Evolutionary conservation across 53 echinoderm and acorn worm genomes (phyloP).

Genomic region (Henricia sp.): DNA sequence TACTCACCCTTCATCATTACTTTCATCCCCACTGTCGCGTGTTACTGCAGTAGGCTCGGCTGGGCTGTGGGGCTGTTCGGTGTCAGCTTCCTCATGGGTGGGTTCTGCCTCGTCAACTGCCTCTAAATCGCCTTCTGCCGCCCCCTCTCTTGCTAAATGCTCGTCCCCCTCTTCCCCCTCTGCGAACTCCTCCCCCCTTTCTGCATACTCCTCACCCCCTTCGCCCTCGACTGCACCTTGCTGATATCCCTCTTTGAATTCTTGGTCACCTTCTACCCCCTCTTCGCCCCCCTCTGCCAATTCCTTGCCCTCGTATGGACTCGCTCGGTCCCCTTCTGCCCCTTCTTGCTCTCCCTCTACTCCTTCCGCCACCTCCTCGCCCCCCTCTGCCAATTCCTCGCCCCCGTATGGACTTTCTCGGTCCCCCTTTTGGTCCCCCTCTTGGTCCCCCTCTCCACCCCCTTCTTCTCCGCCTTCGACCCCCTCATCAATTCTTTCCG

Average conservation of each 20-base stretch:
- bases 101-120: constrained; percentile 5
- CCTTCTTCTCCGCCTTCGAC: constrained; percentile 8
- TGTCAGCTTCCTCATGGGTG: not conserved
- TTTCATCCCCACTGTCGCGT: constrained; percentile 85
- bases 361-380: constrained; percentile 15
- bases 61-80: constrained; percentile 10
- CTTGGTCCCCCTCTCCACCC: constrained; percentile 43
- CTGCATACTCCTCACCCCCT: constrained; percentile 18
- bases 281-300: constrained; percentile 38
- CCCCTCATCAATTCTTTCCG: constrained; percentile 41
- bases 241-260: constrained; percentile 10
- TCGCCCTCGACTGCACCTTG: constrained; percentile 30
- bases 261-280: constrained; percentile 14
- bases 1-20: constrained; percentile 90
- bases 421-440: constrained; percentile 41
- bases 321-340: constrained; percentile 40
- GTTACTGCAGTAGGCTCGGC: constrained; percentile 47
- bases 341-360: constrained; percentile 14
- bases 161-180: not conserved
- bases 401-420: constrained; percentile 17
- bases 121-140: constrained; percentile 20
- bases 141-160: not conserved
- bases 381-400: constrained; percentile 37
- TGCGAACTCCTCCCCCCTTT: constrained; percentile 53
- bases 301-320: constrained; percentile 6